Conservation (phyloP, 2,113 vertebrate genomes). For the Anguilla rostrata region DNA sequence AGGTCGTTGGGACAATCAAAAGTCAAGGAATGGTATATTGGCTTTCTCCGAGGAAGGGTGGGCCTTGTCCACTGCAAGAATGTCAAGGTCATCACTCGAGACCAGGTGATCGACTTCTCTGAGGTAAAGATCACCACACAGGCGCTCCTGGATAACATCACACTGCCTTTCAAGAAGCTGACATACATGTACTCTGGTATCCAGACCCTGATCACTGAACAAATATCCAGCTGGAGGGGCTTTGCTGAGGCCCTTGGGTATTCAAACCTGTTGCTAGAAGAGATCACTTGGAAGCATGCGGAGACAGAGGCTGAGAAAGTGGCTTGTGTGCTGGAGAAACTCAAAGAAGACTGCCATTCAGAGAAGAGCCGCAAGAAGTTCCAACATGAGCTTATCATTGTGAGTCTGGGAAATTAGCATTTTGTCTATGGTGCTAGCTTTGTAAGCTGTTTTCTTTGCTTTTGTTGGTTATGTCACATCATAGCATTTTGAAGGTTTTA, state of each 20-base stretch:
- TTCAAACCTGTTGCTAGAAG: slow-evolving; percentile 69
- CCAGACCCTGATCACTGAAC: slow-evolving; percentile 83
- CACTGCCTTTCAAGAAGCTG: slow-evolving; percentile 85
- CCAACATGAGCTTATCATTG: slow-evolving; percentile 86
- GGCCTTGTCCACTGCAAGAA: slow-evolving; percentile 94
- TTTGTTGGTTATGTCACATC: not conserved
- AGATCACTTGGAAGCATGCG: slow-evolving; percentile 63
- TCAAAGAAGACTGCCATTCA: slow-evolving; percentile 92
- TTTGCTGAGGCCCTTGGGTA: slow-evolving; percentile 86
- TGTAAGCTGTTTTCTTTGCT: not conserved
- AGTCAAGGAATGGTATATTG: slow-evolving; percentile 94
- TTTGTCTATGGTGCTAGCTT: not conserved
- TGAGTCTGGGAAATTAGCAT: slow-evolving; percentile 65
- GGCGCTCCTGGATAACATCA: slow-evolving; percentile 83
- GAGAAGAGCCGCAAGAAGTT: slow-evolving; percentile 81
- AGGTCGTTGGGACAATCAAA: slow-evolving; percentile 88
- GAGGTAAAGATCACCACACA: slow-evolving; percentile 73
- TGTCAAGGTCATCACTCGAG: slow-evolving; percentile 83
- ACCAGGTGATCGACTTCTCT: slow-evolving; percentile 83
- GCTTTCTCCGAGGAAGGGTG: slow-evolving; percentile 80
- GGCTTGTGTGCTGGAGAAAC: slow-evolving; percentile 82
- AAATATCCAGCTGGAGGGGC: slow-evolving; percentile 80
- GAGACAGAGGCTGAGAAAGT: slow-evolving; percentile 86
- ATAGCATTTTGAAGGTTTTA: not conserved
- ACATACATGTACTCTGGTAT: slow-evolving; percentile 94